Conservation (phyloP, 1,140 invertebrate species). For the Drosophila nasuta region DNA sequence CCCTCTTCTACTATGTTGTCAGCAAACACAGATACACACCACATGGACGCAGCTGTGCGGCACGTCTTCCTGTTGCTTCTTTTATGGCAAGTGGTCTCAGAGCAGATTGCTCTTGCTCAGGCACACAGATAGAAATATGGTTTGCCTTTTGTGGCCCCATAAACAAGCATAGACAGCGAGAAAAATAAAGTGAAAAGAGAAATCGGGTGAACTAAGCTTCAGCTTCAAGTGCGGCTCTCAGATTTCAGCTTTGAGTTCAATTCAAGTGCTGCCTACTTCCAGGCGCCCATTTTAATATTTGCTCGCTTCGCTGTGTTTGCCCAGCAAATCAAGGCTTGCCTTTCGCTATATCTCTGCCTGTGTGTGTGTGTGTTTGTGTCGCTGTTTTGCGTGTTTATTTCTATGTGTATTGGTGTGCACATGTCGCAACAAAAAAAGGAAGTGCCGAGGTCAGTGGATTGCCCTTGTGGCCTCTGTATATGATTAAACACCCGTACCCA, state of each 20-base stretch:
- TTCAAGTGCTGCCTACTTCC: conserved; percentile 47
- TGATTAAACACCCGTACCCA: not conserved
- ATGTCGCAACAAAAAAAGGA: conserved; percentile 22
- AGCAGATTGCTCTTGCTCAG: conserved; percentile 35
- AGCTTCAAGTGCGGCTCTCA: conserved; percentile 31
- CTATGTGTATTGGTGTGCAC: conserved; percentile 1
- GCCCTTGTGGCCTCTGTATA: conserved; percentile 26
- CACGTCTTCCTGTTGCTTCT: conserved; percentile 58
- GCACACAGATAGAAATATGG: conserved; percentile 29
- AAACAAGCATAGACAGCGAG: conserved; percentile 1
- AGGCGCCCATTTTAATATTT: conserved; percentile 27
- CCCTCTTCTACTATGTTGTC: not conserved
- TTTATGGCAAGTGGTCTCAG: conserved; percentile 19
- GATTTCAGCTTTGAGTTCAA: conserved; percentile 33
- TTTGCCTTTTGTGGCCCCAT: conserved; percentile 37
- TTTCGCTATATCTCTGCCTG: not conserved
- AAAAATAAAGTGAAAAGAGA: not conserved
- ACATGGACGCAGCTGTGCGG: not conserved
- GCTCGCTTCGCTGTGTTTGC: conserved; percentile 14
- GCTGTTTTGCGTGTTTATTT: not conserved
- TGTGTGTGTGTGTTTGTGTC: not conserved
- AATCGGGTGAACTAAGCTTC: not conserved
- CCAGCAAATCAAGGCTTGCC: conserved; percentile 33
- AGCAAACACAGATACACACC: conserved; percentile 21
- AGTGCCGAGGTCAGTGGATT: conserved; percentile 52